A percentile compares a stretch with the other conserved stretches of the same genome.
Evolutionary conservation across 2,797 vertebrate species (phyloP).

Genomic region (Pangasius krempfi): DNA sequence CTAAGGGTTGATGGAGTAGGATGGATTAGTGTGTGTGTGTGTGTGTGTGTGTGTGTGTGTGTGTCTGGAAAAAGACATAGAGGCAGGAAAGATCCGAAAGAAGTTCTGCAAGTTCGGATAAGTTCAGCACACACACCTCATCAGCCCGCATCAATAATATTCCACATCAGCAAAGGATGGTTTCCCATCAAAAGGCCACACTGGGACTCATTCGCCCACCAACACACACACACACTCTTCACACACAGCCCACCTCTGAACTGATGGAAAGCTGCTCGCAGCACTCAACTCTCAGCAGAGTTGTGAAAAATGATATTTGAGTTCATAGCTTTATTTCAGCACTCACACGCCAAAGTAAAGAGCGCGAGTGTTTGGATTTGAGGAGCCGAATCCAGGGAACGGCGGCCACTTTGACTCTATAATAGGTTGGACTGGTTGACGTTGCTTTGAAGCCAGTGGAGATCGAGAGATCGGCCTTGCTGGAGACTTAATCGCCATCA

Average conservation of each 20-base stretch:
- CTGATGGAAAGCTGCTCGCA: conserved; percentile 52
- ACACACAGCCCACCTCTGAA: conserved; percentile 47
- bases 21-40: conserved; percentile 7
- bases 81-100: not conserved
- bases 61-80: not conserved
- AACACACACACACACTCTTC: conserved; percentile 31
- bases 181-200: conserved; percentile 18
- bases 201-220: conserved; percentile 12
- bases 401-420: conserved; percentile 57
- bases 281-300: conserved; percentile 49
- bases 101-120: not conserved
- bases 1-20: conserved; percentile 53
- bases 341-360: conserved; percentile 58
- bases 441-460: conserved; percentile 32
- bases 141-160: conserved; percentile 39
- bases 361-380: conserved; percentile 46
- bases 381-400: conserved; percentile 56
- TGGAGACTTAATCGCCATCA: conserved; percentile 38
- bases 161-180: conserved; percentile 35
- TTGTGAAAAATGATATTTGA: conserved; percentile 51
- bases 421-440: conserved; percentile 46
- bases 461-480: conserved; percentile 25
- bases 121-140: conserved; percentile 2
- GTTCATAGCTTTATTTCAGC: conserved; percentile 47
- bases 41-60: not conserved